These are phyloP conservation scores for Pandion haliaetus DNA, from an alignment of 2,113 vertebrate genomes.

Conservation along the genomic window DNA sequence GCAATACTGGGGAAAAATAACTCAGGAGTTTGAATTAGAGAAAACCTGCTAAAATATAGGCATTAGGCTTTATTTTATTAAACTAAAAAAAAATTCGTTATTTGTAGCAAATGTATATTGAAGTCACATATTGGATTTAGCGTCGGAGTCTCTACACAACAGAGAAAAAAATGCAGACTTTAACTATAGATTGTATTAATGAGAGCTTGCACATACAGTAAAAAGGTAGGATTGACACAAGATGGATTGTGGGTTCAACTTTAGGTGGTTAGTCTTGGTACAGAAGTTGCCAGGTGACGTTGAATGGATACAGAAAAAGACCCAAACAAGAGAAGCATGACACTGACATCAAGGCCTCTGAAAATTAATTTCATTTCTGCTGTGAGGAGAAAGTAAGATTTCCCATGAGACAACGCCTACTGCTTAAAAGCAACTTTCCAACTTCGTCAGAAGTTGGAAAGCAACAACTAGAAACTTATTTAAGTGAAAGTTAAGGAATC, in stretches of 20 bases:
- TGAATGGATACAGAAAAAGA: background rate
- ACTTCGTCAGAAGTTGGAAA: background rate
- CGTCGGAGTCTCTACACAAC: background rate
- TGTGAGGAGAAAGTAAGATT: background rate
- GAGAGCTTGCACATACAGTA: accelerated
- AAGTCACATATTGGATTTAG: background rate
- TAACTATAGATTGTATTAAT: background rate
- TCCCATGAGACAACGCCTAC: background rate
- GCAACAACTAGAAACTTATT: background rate
- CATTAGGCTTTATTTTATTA: background rate
- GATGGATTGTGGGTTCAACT: background rate
- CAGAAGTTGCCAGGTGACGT: background rate
- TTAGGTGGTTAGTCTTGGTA: background rate
- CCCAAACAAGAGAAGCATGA: background rate
- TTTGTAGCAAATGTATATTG: background rate
- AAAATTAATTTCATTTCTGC: background rate
- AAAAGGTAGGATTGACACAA: background rate
- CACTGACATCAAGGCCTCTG: background rate
- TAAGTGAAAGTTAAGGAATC: background rate
- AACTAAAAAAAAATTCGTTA: background rate
- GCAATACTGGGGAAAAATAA: background rate
- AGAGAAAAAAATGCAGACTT: background rate
- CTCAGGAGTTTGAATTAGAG: background rate
- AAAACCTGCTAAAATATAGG: background rate
- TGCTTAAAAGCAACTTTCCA: background rate